Base-by-base conservation (phyloP, 2,797 vertebrate species). In the Oophaga sylvatica region DNA sequence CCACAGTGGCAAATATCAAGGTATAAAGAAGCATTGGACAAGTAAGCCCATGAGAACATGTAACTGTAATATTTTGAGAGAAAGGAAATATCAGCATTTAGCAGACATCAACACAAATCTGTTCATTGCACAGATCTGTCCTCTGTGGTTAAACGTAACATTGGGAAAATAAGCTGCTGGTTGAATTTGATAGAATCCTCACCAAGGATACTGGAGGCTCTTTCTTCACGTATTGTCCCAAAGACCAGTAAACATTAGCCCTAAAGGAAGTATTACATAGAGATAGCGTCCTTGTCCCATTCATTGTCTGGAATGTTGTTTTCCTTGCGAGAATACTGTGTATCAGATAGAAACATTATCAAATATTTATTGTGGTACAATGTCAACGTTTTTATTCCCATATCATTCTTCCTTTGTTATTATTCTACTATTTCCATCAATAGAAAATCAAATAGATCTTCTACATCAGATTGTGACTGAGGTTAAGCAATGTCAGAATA, bases 341-440 rank as follows among this genome's bases (percentile, higher is more conserved):
- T 65, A 35, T 77, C 59, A 68, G 59, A 79, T 86, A 26, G 48
- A 83, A 89, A 71, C 73, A 71, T 85, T 85, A 81, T 89, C 80
- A 89, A 89, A 89, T 89, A 89, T 89, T 89, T 89, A 81, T 83
- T 79, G 80, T 84, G 75, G 77, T 79, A 78, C 63, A 48, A 35
- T 35, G 35, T 57, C 77, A 26, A 22, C 53, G 68, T 89, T 60
- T 67, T 63, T 78, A 83, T 89, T 79, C 81, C 84, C 80, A 89
- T 79, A 89, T 86, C 73, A 83, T 53, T 86, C 60, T 79, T 71
- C 87, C 81, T 82, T 82, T 89, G 83, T 78, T 89, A 31, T 62
- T 56, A 26, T 78, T 70, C 79, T 78, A 82, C 62, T 78, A 77
- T 75, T 80, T 82, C 45, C 80, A 83, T 62, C 80, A 83, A 56